A percentile compares a stretch with the other conserved stretches of the same genome.
phyloP scores from a whole-genome alignment of 2,113 vertebrate genomes.

The Argyrosomus japonicus region DNA sequence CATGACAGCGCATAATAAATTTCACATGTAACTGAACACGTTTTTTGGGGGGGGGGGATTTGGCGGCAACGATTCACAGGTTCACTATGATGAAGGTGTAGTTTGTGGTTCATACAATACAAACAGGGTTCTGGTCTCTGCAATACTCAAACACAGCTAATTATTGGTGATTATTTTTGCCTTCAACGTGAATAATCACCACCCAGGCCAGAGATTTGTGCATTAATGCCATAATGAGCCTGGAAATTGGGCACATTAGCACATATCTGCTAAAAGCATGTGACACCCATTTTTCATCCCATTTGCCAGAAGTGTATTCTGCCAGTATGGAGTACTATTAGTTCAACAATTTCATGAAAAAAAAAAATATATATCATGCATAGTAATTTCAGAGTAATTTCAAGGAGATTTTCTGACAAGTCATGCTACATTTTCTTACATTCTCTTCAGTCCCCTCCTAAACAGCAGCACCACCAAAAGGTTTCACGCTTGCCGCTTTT shows the following conservation, averaged over 20 bases:
- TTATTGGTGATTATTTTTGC: conserved; percentile 78
- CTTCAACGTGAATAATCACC: conserved; percentile 79
- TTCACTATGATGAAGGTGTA: conserved; percentile 17
- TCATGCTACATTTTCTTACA: conserved; percentile 40
- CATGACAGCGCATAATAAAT: not conserved
- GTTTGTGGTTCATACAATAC: conserved; percentile 35
- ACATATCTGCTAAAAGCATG: conserved; percentile 77
- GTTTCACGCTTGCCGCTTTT: conserved; percentile 22
- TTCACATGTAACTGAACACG: not conserved
- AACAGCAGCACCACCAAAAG: conserved; percentile 29
- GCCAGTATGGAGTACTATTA: conserved; percentile 50
- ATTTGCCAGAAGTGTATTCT: conserved; percentile 71
- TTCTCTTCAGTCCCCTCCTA: conserved; percentile 18
- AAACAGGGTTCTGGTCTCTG: conserved; percentile 40
- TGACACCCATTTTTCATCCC: conserved; percentile 79
- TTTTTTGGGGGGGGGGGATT: not conserved
- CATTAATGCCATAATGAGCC: conserved; percentile 80
- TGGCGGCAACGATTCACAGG: not conserved
- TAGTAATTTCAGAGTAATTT: conserved; percentile 56
- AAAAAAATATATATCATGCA: conserved; percentile 21
- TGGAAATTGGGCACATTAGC: conserved; percentile 81
- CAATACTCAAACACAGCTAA: conserved; percentile 64
- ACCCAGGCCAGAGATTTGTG: conserved; percentile 71
- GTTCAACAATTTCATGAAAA: conserved; percentile 42
- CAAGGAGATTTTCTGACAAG: conserved; percentile 51